Percentiles rank a stretch among this genome's conserved stretches.
Conservation (phyloP, 2,888 invertebrate genomes). For the Brenthis daphne region DNA sequence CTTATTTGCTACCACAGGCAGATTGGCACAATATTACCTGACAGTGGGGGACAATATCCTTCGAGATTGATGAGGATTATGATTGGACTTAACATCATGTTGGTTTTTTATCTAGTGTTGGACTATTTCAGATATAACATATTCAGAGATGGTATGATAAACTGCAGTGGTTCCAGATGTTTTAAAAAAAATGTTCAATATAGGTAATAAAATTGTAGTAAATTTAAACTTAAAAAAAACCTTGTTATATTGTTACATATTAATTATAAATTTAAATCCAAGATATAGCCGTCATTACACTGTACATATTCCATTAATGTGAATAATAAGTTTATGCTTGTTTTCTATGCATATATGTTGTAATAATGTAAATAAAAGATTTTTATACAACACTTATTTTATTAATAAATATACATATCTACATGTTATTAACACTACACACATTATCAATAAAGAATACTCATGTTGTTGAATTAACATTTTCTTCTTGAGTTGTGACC, state of each 20-base stretch:
- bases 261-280: not conserved
- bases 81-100: slow-evolving; percentile 68
- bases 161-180: slow-evolving; percentile 4
- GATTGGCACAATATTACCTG: slow-evolving; percentile 86
- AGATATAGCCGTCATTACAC: not conserved
- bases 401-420: slow-evolving; percentile 32
- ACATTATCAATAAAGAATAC: not conserved
- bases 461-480: slow-evolving; percentile 34
- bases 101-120: slow-evolving; percentile 7
- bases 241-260: slow-evolving; percentile 3
- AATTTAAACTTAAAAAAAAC: too few species aligned
- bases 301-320: slow-evolving; percentile 21
- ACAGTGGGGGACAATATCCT: slow-evolving; percentile 79
- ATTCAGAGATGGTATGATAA: slow-evolving; percentile 3
- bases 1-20: slow-evolving; percentile 89
- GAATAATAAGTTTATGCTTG: slow-evolving; percentile 5
- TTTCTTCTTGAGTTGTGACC: slow-evolving; percentile 49
- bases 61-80: slow-evolving; percentile 74
- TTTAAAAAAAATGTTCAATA: not conserved
- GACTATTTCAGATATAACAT: slow-evolving; percentile 12
- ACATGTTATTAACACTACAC: slow-evolving; percentile 7
- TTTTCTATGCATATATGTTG: slow-evolving; percentile 18
- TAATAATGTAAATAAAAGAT: slow-evolving; percentile 37
- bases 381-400: slow-evolving; percentile 20
- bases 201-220: not conserved